A percentile compares a stretch with the other conserved stretches of the same genome.
Evolutionary conservation across 2,797 vertebrate species (phyloP).

Genomic region (Neopelma chrysocephalum): DNA sequence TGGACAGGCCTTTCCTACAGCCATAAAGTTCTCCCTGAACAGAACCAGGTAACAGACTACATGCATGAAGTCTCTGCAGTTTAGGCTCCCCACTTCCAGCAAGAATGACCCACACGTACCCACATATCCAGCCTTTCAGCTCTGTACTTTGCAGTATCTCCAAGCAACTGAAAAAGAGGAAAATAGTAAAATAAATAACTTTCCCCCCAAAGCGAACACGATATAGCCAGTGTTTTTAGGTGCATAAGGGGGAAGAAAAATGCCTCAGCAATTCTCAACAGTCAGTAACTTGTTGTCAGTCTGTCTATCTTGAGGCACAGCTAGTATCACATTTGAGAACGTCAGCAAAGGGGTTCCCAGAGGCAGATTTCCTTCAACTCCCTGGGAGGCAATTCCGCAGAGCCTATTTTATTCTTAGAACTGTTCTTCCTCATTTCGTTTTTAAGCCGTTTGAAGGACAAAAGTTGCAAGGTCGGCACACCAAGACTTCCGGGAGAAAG

Average conservation of each 20-base stretch:
- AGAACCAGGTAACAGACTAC: not conserved
- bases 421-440: not conserved
- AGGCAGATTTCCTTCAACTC: not conserved
- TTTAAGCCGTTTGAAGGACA: not conserved
- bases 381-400: not conserved
- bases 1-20: not conserved
- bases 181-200: not conserved
- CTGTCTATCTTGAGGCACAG: not conserved
- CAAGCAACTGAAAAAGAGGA: slow-evolving; percentile 69
- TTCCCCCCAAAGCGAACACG: not conserved
- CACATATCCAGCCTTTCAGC: slow-evolving; percentile 76
- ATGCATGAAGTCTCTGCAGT: not conserved
- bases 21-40: not conserved
- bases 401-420: not conserved
- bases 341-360: not conserved
- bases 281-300: not conserved
- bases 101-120: slow-evolving; percentile 67
- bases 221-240: not conserved
- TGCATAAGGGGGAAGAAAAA: not conserved
- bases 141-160: slow-evolving; percentile 71
- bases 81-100: not conserved
- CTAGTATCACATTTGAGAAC: not conserved
- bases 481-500: not conserved
- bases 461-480: not conserved
- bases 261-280: not conserved